A percentile compares a stretch with the other conserved stretches of the same genome.
phyloP scores from a whole-genome alignment of 2,888 invertebrate genomes.

The Pristionchus exspectatus region DNA sequence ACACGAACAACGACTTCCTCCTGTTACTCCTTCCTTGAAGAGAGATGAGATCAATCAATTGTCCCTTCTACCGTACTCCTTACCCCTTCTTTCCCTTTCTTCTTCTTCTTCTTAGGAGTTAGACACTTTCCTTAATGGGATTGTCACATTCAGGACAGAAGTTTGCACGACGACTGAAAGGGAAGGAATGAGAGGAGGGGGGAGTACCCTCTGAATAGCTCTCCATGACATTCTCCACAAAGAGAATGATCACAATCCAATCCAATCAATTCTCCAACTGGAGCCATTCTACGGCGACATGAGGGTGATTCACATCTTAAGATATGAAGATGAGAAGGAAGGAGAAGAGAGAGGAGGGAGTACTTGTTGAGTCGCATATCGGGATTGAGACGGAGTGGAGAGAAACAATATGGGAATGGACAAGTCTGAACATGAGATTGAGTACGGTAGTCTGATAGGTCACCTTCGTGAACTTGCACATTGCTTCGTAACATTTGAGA shows the following conservation, averaged over 20 bases:
- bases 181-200: neutral
- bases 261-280: slow-evolving; percentile 27
- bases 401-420: slow-evolving; percentile 49
- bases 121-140: slow-evolving; percentile 56
- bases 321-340: neutral
- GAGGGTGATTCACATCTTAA: slow-evolving; percentile 30
- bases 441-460: neutral
- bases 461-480: slow-evolving; percentile 51
- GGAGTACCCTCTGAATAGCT: slow-evolving; percentile 46
- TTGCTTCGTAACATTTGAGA: slow-evolving; percentile 24
- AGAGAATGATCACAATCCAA: slow-evolving; percentile 40
- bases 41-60: neutral
- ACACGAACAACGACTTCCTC: slow-evolving; percentile 24
- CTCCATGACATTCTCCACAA: slow-evolving; percentile 50
- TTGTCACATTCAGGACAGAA: slow-evolving; percentile 51
- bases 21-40: neutral
- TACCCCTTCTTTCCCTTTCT: slow-evolving; percentile 23
- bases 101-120: slow-evolving; percentile 33
- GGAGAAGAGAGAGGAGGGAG: neutral
- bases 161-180: slow-evolving; percentile 8
- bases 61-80: neutral
- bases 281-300: slow-evolving; percentile 46
- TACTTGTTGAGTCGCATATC: slow-evolving; percentile 48
- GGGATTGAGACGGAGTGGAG: slow-evolving; percentile 45
- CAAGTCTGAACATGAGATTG: slow-evolving; percentile 20